Percentiles rank a stretch among this genome's conserved stretches.
Conservation (phyloP, 1,140 invertebrate species). For the Zophobas atratus region DNA sequence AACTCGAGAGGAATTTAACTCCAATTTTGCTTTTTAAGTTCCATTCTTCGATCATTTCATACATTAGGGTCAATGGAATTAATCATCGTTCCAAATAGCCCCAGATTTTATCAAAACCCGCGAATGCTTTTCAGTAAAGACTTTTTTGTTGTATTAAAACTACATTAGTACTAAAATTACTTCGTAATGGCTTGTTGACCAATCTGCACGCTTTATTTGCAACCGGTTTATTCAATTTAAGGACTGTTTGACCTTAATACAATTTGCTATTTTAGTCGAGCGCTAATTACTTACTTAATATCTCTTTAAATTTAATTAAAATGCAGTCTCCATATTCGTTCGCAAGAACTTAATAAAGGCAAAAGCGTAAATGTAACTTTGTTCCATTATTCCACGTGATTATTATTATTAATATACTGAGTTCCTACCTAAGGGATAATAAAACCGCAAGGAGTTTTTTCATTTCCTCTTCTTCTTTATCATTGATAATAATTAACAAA, state of each 20-base stretch:
- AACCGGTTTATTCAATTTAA: neutral
- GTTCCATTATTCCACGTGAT: too few species aligned
- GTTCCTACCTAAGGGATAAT: too few species aligned
- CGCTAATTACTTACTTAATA: too few species aligned
- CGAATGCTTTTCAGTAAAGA: neutral
- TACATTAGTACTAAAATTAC: conserved; percentile 32
- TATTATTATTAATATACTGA: too few species aligned
- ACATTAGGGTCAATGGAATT: neutral
- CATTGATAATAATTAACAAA: too few species aligned
- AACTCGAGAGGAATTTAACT: conserved; percentile 37
- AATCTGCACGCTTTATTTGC: neutral
- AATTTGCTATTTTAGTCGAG: too few species aligned
- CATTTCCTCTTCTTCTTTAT: too few species aligned
- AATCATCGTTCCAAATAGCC: neutral
- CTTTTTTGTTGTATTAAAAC: conserved; percentile 22
- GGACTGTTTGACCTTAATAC: neutral
- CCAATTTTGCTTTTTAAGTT: neutral
- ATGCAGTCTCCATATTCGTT: too few species aligned
- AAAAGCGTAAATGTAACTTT: too few species aligned
- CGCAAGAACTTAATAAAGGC: too few species aligned
- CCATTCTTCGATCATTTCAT: conserved; percentile 10
- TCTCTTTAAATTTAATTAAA: too few species aligned
- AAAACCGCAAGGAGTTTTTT: too few species aligned
- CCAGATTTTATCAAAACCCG: neutral
- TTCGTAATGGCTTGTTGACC: conserved; percentile 6